Base-by-base conservation (phyloP, 2,888 invertebrate genomes). In the Apamea epomidion region DNA sequence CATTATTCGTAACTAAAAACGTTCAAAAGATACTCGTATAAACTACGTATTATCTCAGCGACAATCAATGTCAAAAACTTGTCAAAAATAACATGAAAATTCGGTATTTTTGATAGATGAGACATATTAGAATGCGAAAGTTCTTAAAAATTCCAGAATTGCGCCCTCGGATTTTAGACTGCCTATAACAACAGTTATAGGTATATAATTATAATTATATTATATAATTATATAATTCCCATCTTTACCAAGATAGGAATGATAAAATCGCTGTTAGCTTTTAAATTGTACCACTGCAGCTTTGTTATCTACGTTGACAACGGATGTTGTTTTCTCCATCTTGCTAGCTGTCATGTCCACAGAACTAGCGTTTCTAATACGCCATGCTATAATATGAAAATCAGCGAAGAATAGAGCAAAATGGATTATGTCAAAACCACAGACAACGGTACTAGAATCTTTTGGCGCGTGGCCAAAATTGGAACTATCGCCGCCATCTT, bases 231-330 rank as follows among this genome's bases (percentile, higher is more conserved):
- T n/a, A n/a, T n/a, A n/a, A n/a, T n/a, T n/a, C n/a, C n/a, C n/a
- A n/a, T 16, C 7, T 7, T 62, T 62, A 29, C 6, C 16, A 62
- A 16, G 7, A 62, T 2, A 7, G 16, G 2, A 62, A 62, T 29
- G 2, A 29, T 16, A 29, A 60, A 54, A 51, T 54, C 58, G 73
- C 76, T 73, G 45, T 14, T 18, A 18, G 25, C 45, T 25, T 60
- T 3, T 76, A n/a, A 60, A 45, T 76, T 76, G 8, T 1, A 8
- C 32, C 7, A 54, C 42, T 76, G 21, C 25, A 45, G 42, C 18
- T 73, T 76, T 73, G 45, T 29, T 54, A 72, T 72, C 72, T 60
- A 60, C 18, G 58, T n/a, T 76, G 60, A 73, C 58, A 73, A 60
- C 32, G 25, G 73, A 76, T 45, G 18, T 58, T 58, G 54, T 73